Evolutionary conservation across 2,797 vertebrate genomes (phyloP).

Genomic region (Sparidentex hasta): DNA sequence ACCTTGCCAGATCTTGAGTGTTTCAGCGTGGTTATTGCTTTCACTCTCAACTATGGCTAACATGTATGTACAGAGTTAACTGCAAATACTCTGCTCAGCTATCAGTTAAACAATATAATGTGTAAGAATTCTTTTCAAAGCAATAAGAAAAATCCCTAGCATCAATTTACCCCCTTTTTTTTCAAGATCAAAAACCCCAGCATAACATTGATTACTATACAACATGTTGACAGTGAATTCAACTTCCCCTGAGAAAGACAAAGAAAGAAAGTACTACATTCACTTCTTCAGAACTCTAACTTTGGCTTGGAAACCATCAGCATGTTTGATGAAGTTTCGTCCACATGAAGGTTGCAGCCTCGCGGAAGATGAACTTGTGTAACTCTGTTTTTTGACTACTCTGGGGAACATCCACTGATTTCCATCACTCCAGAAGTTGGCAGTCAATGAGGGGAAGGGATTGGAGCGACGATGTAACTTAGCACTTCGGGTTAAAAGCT

Average conservation of each 20-base stretch:
- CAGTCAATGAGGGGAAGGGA: background rate
- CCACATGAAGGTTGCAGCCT: background rate
- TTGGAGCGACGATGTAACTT: rapidly evolving
- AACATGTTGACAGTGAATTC: slow-evolving; percentile 42
- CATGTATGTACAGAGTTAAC: slow-evolving; percentile 66
- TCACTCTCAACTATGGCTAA: slow-evolving; percentile 71
- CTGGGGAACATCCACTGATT: background rate
- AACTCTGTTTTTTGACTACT: slow-evolving; percentile 5
- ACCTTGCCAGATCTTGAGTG: slow-evolving; percentile 71
- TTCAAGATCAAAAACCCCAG: slow-evolving; percentile 27
- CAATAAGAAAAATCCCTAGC: slow-evolving; percentile 29
- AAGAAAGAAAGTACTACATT: slow-evolving; percentile 66
- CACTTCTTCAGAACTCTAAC: slow-evolving; percentile 39
- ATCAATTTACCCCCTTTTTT: slow-evolving; percentile 3
- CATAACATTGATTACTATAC: slow-evolving; percentile 29
- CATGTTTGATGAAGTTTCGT: slow-evolving; percentile 6
- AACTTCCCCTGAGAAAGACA: slow-evolving; percentile 47
- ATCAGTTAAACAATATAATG: slow-evolving; percentile 24
- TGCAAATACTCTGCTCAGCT: slow-evolving; percentile 42
- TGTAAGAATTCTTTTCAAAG: slow-evolving; percentile 31
- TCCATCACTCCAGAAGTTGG: background rate
- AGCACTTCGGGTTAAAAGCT: background rate
- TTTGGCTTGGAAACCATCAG: slow-evolving; percentile 35
- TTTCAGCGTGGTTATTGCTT: slow-evolving; percentile 51
- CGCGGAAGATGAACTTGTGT: background rate